phyloP scores from a whole-genome alignment of 2,113 vertebrate genomes.

The Acrocephalus kingi region DNA sequence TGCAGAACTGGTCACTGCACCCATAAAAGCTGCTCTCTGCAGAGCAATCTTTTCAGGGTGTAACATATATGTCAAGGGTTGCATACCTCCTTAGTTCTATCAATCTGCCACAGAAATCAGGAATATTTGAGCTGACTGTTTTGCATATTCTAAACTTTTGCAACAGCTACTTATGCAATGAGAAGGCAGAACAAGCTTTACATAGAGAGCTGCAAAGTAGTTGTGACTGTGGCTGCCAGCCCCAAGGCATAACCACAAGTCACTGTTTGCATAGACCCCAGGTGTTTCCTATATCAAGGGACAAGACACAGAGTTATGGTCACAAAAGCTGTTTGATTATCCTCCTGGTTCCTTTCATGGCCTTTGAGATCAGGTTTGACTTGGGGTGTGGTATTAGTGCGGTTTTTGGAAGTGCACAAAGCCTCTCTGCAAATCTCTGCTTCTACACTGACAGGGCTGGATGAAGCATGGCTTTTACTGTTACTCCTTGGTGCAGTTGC shows the following conservation, averaged over 20 bases:
- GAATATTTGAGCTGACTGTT: background rate
- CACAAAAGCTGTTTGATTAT: background rate
- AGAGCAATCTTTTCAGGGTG: background rate
- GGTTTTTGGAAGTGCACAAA: background rate
- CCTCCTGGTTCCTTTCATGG: background rate
- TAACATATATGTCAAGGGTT: background rate
- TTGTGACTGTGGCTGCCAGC: background rate
- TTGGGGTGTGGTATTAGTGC: background rate
- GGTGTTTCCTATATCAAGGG: background rate
- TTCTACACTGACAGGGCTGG: slow-evolving; percentile 79
- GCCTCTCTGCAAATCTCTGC: background rate
- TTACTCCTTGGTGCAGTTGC: slow-evolving; percentile 80
- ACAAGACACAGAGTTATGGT: background rate
- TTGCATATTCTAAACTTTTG: background rate
- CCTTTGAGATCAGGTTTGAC: background rate
- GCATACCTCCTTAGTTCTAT: accelerated
- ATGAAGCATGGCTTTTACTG: slow-evolving; percentile 82
- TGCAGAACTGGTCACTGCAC: background rate
- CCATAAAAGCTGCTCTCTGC: background rate
- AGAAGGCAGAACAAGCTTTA: background rate
- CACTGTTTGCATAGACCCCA: background rate
- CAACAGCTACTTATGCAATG: background rate
- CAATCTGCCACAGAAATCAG: background rate
- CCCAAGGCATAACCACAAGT: accelerated
- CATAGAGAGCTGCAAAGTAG: background rate